Evolutionary conservation across 2,113 vertebrate genomes (phyloP).

Genomic region (Hemibagrus wyckioides): DNA sequence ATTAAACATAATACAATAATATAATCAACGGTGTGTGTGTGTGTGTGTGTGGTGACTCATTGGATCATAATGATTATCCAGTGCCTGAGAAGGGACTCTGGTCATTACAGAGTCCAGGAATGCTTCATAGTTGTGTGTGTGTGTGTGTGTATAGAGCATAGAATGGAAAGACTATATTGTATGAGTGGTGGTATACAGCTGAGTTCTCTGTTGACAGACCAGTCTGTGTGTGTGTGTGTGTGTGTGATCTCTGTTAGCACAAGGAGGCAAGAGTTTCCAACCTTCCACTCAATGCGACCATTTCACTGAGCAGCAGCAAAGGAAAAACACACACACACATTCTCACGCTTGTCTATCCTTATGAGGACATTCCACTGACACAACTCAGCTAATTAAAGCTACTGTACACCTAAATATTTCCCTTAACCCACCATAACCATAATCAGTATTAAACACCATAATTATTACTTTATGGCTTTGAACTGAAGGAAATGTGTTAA

Average conservation of each 20-base stretch:
- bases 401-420: neutral
- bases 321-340: conserved; percentile 37
- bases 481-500: neutral
- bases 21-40: neutral
- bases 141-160: neutral
- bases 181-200: neutral
- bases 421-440: neutral
- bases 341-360: neutral
- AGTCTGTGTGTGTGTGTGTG: conserved; percentile 15
- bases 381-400: neutral
- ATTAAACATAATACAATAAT: neutral
- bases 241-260: neutral
- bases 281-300: conserved; percentile 22
- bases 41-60: conserved; percentile 6
- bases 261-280: conserved; percentile 3
- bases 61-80: conserved; percentile 6
- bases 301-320: conserved; percentile 13
- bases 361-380: neutral
- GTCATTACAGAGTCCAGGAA: neutral
- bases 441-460: neutral
- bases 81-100: neutral
- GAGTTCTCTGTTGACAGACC: conserved; percentile 9
- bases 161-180: conserved; percentile 16
- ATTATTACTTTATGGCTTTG: neutral
- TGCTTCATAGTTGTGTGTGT: conserved; percentile 6